Percentiles rank a stretch among this genome's conserved stretches.
phyloP scores from a whole-genome alignment of 2,888 invertebrate species.

The Phalangium opilio region DNA sequence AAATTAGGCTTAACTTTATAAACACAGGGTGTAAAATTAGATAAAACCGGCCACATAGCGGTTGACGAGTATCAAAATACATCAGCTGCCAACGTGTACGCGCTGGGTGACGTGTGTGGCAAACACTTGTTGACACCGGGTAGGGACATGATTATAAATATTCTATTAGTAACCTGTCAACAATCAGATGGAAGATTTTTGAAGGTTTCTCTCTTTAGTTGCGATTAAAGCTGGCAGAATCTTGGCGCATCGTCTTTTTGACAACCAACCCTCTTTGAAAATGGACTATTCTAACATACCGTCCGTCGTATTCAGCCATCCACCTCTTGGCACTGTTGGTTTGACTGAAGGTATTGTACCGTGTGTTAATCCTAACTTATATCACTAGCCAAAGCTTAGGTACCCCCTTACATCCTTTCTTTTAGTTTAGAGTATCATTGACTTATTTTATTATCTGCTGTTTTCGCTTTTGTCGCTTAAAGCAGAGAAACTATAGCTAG shows the following conservation, averaged over 20 bases:
- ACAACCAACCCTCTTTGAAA: conserved; percentile 31
- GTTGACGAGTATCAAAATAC: conserved; percentile 40
- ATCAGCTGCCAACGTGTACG: conserved; percentile 30
- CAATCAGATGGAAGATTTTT: not conserved
- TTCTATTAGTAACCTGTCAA: too few species aligned
- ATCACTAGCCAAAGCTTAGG: too few species aligned
- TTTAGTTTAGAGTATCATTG: too few species aligned
- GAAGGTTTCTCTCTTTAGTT: conserved; percentile 26
- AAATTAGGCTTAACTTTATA: too few species aligned
- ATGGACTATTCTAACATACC: conserved; percentile 38
- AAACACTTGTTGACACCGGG: conserved; percentile 37
- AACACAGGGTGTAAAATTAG: conserved; percentile 24
- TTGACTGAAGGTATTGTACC: conserved; percentile 34
- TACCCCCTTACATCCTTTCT: too few species aligned
- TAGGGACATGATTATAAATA: conserved; percentile 11
- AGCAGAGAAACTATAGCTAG: too few species aligned
- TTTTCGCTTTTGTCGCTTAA: too few species aligned
- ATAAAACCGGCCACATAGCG: conserved; percentile 32
- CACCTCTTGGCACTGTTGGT: conserved; percentile 38
- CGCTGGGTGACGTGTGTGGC: conserved; percentile 40
- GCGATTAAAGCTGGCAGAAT: conserved; percentile 41
- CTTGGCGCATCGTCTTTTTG: conserved; percentile 37
- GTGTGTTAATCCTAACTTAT: too few species aligned
- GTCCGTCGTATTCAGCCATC: conserved; percentile 40
- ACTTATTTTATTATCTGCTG: too few species aligned